Evolutionary conservation across 2,113 vertebrate species (phyloP), one percentile per base, ranked within the genome.

Genomic region (Paradoxurus hermaphroditus): DNA sequence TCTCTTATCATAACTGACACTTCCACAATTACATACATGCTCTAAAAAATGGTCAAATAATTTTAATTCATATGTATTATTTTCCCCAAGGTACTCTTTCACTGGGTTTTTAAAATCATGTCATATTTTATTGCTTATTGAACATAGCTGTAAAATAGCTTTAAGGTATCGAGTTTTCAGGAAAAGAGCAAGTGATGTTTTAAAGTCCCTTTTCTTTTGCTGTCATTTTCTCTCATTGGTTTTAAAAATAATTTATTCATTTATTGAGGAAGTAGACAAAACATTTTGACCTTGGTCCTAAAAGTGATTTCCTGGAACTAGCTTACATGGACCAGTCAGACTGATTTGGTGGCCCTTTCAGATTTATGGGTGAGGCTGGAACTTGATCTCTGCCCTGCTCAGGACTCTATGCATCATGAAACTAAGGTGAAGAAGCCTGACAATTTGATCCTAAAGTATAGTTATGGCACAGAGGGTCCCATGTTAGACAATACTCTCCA

Each of bases 161-260:
- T 82, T 83, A 94, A 56, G 25, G 53, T 79, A 68, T 83, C 7
- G 77, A 2, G 23, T 73, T 5, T 93, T 73, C 90, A 93, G 67
- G 67, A 83, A 67, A 93, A 89, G 19, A 78, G 34, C 46, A 93
- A 82, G 29, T 31, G 39, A 70, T 70, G 2, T 21, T 81, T 77
- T 92, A 89, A 23, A 93, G 41, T 86, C 10, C 21, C 14, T 13
- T 63, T 84, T 87, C 29, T 86, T 25, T 18, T 3, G 41, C 18
- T 56, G 53, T 0, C 18, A 75, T 70, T 79, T 77, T 16, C 16
- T 9, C 1, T 14, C 13, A 36, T 4, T n/a, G 18, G 36, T 85
- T 96, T 83, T 95, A 53, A 56, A 96, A 92, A 65, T 13, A 36
- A 93, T 23, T 92, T n/a, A 56, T 79, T 96, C 23, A 63, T 59